Base-by-base conservation (phyloP, 2,113 vertebrate genomes). In the Lathamus discolor region DNA sequence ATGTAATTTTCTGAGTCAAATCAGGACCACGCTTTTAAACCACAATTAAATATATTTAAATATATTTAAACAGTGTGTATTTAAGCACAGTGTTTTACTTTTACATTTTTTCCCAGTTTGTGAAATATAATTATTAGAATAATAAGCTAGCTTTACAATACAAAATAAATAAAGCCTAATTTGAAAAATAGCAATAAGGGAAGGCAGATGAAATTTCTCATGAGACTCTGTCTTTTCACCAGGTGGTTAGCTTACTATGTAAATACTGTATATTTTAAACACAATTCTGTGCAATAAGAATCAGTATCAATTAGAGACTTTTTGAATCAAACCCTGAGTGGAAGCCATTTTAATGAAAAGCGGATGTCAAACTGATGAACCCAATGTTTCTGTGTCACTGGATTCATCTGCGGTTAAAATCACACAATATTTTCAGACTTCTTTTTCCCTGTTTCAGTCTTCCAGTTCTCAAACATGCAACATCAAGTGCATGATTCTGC, bases 271-370 rank as follows among this genome's bases (percentile, higher is more conserved):
- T 80, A 88, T 74, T 89, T 69, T 54, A 82, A 94, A 91, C 13
- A 90, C 61, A 78, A 82, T 51, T 74, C 67, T 82, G 63, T 86
- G 79, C 46, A 87, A 75, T 9, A 93, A 91, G 52, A 96, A 96
- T 79, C 69, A 84, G 31, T 78, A 94, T 46, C 73, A 95, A 80
- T 83, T 92, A 82, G 39, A 90, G 41, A 79, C 49, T 91, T 92
- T 49, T 92, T 76, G 57, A 89, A 90, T 31, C 39, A 92, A 95
- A 91, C 11, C 17, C 55, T 59, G 44, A 88, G 41, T 88, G 48
- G 79, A 95, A 92, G 67, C 18, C 46, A 90, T 82, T 95, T 94
- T 93, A 97, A 97, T 92, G 92, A 84, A 90, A 87, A 93, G 82
- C 66, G 37, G 76, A 90, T 62, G 92, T 73, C 4, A 10, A 97